These are phyloP conservation scores for Furcula furcula DNA, from an alignment of 2,888 invertebrate genomes.

Conservation along the genomic window DNA sequence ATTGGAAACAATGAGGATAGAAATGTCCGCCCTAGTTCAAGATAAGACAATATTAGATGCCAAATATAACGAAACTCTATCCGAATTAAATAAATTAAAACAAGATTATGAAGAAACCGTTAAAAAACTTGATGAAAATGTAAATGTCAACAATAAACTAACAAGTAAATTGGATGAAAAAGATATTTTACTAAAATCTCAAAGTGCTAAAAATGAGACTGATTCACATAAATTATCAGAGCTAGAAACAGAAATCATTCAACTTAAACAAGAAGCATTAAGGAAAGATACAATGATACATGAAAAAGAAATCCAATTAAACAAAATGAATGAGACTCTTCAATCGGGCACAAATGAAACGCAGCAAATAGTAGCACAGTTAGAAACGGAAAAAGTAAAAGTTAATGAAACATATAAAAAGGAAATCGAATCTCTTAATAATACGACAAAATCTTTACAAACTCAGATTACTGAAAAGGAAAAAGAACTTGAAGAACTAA, in stretches of 20 bases:
- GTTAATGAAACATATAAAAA: slow-evolving; percentile 55
- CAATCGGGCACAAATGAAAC: slow-evolving; percentile 54
- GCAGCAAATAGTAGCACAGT: slow-evolving; percentile 48
- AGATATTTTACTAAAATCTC: slow-evolving; percentile 53
- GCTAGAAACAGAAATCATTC: slow-evolving; percentile 51
- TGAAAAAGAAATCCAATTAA: slow-evolving; percentile 53
- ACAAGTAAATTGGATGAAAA: slow-evolving; percentile 56
- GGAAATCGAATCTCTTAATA: slow-evolving; percentile 65
- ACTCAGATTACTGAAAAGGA: slow-evolving; percentile 53
- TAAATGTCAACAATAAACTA: slow-evolving; percentile 39
- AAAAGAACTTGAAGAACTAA: slow-evolving; percentile 55
- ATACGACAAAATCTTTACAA: slow-evolving; percentile 53
- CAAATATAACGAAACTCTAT: slow-evolving; percentile 46
- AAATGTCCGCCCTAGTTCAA: slow-evolving; percentile 51
- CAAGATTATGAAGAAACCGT: slow-evolving; percentile 44
- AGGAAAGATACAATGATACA: slow-evolving; percentile 46
- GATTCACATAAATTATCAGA: slow-evolving; percentile 46
- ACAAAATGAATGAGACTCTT: slow-evolving; percentile 49
- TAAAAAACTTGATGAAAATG: slow-evolving; percentile 50
- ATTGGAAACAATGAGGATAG: slow-evolving; percentile 58
- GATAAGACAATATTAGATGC: slow-evolving; percentile 58
- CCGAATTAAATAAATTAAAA: slow-evolving; percentile 50
- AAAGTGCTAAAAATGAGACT: slow-evolving; percentile 47
- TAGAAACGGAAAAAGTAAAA: slow-evolving; percentile 60
- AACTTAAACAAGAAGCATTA: slow-evolving; percentile 47